Evolutionary conservation across 2,797 vertebrate genomes (phyloP), one percentile per base, ranked within the genome.

Genomic region (Austrolebias charrua): DNA sequence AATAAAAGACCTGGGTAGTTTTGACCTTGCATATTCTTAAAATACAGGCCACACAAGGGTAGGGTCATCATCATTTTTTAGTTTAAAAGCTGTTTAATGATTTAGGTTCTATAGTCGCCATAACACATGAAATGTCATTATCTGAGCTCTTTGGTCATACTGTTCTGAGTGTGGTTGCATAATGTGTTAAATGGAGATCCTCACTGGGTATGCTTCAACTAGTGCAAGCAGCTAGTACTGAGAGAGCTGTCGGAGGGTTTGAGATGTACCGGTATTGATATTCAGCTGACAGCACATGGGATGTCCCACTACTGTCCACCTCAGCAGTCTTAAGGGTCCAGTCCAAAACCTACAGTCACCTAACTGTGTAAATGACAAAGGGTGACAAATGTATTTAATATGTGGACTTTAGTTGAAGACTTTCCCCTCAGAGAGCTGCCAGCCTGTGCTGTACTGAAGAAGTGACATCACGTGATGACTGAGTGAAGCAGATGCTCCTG

Each of bases 241-340:
- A 71, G 73, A n/a, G n/a, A n/a, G n/a, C 70, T 60, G 58, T 43
- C 52, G 3, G 66, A 55, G 63, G 68, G 55, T 71, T 69, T 38
- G 55, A 58, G 51, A 62, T 66, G 80, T n/a, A n/a, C n/a, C n/a
- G n/a, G 66, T 51, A 6, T 35, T 42, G 60, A 67, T 75, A 71
- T 67, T 83, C 74, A 86, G 84, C 78, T 89, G 88, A 90, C 84
- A 58, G 80, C 62, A 74, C 77, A 81, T 79, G 74, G 77, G 83
- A 78, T 64, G 68, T 67, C 62, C 79, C 75, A 62, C 63, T 49
- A 63, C 75, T 72, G 85, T 87, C 82, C 69, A 65, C 49, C 70
- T 82, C 69, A 71, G 78, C 80, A 70, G 20, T 82, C 73, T 69
- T 81, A 85, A 86, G 89, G 83, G 84, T 88, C 88, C 86, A 56